Percentiles rank a stretch among this genome's conserved stretches.
phyloP scores from a whole-genome alignment of 2,797 vertebrate genomes.

The Sylvia borin region DNA sequence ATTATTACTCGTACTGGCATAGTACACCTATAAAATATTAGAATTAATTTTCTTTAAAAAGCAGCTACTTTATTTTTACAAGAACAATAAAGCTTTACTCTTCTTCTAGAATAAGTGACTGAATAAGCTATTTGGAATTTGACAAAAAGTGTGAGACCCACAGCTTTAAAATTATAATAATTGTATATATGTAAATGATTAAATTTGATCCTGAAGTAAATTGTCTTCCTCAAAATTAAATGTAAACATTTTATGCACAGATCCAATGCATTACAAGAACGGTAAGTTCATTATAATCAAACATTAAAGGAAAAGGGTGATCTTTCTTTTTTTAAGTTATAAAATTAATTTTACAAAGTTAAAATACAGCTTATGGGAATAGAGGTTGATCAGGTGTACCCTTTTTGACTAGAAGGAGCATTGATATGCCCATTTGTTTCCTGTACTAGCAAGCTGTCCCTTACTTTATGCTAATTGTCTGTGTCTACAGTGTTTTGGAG shows the following conservation, averaged over 20 bases:
- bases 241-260: not conserved
- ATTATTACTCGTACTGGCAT: not conserved
- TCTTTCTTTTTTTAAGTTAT: not conserved
- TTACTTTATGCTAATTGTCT: not conserved
- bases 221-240: not conserved
- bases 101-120: not conserved
- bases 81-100: not conserved
- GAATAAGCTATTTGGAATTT: not conserved
- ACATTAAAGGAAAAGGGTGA: not conserved
- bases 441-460: not conserved
- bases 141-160: not conserved
- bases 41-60: not conserved
- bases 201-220: not conserved
- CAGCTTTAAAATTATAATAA: not conserved
- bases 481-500: not conserved
- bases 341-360: not conserved
- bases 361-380: not conserved
- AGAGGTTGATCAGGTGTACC: not conserved
- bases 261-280: not conserved
- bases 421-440: not conserved
- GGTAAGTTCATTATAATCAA: not conserved
- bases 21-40: not conserved
- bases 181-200: not conserved
- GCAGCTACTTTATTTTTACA: not conserved
- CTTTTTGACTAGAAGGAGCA: not conserved